Base-by-base conservation (phyloP, 2,888 invertebrate genomes). In the Osmoderma eremita region DNA sequence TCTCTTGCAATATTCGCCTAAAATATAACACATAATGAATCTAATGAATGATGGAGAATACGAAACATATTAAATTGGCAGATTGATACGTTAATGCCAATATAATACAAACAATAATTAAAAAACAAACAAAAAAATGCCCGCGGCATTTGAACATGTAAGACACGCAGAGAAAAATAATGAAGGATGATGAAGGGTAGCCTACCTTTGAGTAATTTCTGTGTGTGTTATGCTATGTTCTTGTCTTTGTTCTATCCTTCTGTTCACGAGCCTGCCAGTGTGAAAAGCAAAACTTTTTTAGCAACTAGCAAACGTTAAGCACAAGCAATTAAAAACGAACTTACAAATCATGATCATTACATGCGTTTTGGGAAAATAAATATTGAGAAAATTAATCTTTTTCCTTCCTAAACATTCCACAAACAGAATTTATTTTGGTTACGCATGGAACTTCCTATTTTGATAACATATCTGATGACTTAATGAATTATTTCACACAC, bases 141-240 rank as follows among this genome's bases (percentile, higher is more conserved):
- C 18, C 13, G 38, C 38, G 45, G 22, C 22, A 10, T 45, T 5
- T 30, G 6, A 30, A 30, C 30, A 30, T 10, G 30, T 30, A 30
- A 6, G 10, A 30, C n/a, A 17, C 4, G 30, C 24, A 13, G 42
- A 22, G 15, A 45, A 20, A 39, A 48, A 39, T 41, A 67, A 56
- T 63, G 54, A 42, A 54, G 24, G 38, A 45, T 36, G 22, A 22
- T 36, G 42, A 42, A 18, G 39, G 62, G 48, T 69, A 69, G 69
- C 79, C 78, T 82, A 87, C 87, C 87, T 88, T 85, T 88, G 87
- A 75, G 88, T 88, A 78, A 88, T 86, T 84, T 88, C 88, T 80
- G 88, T 88, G 81, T 86, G 87, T 75, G 88, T 88, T 81, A 88
- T 86, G 83, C 86, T 87, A 84, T 88, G 88, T 82, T 88, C 88